phyloP scores from a whole-genome alignment of 1,140 invertebrate species.

The Manduca sexta region DNA sequence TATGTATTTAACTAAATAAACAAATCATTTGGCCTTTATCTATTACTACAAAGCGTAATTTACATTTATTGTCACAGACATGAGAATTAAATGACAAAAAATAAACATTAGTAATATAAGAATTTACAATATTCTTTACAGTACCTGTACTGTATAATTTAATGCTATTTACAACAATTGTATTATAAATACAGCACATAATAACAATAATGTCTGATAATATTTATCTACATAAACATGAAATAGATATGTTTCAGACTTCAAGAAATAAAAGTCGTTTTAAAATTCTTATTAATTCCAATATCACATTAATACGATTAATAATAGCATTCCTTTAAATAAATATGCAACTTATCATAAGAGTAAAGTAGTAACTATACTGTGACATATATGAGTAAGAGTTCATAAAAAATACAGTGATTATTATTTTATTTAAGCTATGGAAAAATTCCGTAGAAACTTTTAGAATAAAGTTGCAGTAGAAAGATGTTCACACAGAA shows the following conservation, averaged over 20 bases:
- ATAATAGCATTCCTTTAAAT: background rate
- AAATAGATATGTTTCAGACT: slow-evolving; percentile 64
- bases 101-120: slow-evolving; percentile 37
- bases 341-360: too few species aligned
- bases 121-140: slow-evolving; percentile 16
- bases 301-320: slow-evolving; percentile 3
- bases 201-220: slow-evolving; percentile 37
- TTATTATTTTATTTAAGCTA: too few species aligned
- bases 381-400: too few species aligned
- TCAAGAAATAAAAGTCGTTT: slow-evolving; percentile 21
- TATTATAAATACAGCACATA: slow-evolving; percentile 27
- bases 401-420: too few species aligned
- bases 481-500: too few species aligned
- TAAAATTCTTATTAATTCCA: slow-evolving; percentile 3
- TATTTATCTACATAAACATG: slow-evolving; percentile 43
- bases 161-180: slow-evolving; percentile 47
- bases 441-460: too few species aligned
- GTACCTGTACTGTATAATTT: slow-evolving; percentile 1
- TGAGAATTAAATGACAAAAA: slow-evolving; percentile 53
- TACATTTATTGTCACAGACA: slow-evolving; percentile 70
- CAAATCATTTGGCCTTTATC: slow-evolving; percentile 45
- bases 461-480: too few species aligned
- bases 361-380: too few species aligned
- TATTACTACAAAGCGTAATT: slow-evolving; percentile 68
- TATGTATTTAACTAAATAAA: background rate